Percentiles rank a stretch among this genome's conserved stretches.
Evolutionary conservation across 1,140 invertebrate species (phyloP).

Genomic region (Stratiolaelaps scimitus): DNA sequence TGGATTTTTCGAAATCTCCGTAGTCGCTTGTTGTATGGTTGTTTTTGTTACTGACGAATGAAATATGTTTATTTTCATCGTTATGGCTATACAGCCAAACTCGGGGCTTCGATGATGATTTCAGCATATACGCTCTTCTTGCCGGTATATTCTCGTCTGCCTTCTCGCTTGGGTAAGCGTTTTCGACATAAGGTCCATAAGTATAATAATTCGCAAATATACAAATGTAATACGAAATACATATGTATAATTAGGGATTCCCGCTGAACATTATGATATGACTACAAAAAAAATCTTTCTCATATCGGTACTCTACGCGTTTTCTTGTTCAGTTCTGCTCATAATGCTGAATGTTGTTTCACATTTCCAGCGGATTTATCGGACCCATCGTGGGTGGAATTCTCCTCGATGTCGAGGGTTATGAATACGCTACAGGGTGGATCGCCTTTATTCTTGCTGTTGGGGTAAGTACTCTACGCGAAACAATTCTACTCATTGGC

Average conservation of each 20-base stretch:
- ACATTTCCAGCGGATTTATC: not conserved
- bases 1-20: too few relatives aligned
- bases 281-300: not conserved
- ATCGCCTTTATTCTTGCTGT: slow-evolving; percentile 16
- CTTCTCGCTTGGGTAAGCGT: slow-evolving; percentile 8
- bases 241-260: not conserved
- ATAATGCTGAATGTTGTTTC: too few relatives aligned
- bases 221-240: not conserved
- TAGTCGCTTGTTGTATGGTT: too few relatives aligned
- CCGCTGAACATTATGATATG: not conserved
- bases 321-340: too few relatives aligned
- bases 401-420: slow-evolving; percentile 10
- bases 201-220: too few relatives aligned
- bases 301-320: too few relatives aligned
- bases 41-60: too few relatives aligned
- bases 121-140: slow-evolving; percentile 11
- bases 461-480: not conserved
- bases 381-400: slow-evolving; percentile 12
- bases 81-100: not conserved
- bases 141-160: slow-evolving; percentile 22
- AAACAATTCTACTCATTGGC: too few relatives aligned
- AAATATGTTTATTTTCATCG: too few relatives aligned
- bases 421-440: slow-evolving; percentile 19
- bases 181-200: not conserved
- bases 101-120: slow-evolving; percentile 9